Percentiles rank a stretch among this genome's conserved stretches.
Evolutionary conservation across 2,797 vertebrate species (phyloP).

Genomic region (Pipistrellus pipistrellus): DNA sequence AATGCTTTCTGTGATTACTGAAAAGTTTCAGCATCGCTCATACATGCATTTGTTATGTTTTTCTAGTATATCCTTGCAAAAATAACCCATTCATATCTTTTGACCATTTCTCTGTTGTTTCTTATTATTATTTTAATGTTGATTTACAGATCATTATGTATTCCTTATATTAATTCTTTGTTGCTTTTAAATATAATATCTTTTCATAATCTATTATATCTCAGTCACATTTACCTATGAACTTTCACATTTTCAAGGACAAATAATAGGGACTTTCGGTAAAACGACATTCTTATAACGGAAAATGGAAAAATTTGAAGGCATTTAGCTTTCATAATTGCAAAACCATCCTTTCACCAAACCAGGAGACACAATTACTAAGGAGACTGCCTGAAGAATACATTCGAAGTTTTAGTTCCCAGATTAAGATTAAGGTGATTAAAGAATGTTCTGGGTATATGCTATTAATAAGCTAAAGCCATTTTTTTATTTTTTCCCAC

Average conservation of each 20-base stretch:
- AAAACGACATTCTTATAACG: conserved; percentile 16
- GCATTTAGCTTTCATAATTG: conserved; percentile 53
- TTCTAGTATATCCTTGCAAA: conserved; percentile 26
- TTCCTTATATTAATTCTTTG: conserved; percentile 46
- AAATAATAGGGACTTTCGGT: not conserved
- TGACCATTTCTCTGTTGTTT: conserved; percentile 37
- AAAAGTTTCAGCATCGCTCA: conserved; percentile 27
- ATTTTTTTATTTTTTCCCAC: conserved; percentile 66
- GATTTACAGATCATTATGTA: not conserved
- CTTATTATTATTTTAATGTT: conserved; percentile 28
- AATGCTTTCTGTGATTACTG: not conserved
- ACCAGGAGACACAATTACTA: conserved; percentile 44
- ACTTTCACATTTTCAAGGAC: conserved; percentile 50
- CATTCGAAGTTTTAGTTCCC: conserved; percentile 63
- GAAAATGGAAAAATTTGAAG: conserved; percentile 50
- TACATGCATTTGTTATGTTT: not conserved
- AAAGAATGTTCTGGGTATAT: conserved; percentile 63
- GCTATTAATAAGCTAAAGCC: conserved; percentile 79
- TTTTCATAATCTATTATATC: conserved; percentile 17
- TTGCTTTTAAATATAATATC: conserved; percentile 54
- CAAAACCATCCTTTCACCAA: conserved; percentile 66
- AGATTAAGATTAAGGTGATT: conserved; percentile 54
- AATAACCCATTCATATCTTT: conserved; percentile 54
- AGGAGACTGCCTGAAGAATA: conserved; percentile 57
- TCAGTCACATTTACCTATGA: conserved; percentile 56